Evolutionary conservation across 2,113 vertebrate genomes (phyloP), one percentile per base, ranked within the genome.

Genomic region (Microcebus jonahi): DNA sequence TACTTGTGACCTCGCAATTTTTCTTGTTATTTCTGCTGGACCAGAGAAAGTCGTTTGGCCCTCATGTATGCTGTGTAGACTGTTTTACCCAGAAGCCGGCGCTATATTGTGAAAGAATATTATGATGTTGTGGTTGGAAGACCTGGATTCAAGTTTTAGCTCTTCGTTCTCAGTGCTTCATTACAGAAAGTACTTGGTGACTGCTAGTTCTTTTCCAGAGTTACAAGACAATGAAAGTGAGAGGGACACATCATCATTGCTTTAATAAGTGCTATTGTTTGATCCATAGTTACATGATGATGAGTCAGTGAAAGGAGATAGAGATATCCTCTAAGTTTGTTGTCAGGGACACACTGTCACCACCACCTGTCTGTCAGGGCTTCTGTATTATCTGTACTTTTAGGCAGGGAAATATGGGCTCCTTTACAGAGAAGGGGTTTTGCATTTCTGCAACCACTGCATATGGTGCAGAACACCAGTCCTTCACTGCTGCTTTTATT

Each of bases 1-100:
- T 84, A 17, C 5, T 89, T 80, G 57, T 17, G 29, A 91, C 21
- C 18, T 59, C 50, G 50, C 5, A 45, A 1, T 65, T 61, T 71
- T 91, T 73, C 67, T 79, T 75, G 6, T 90, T 61, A 77, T 86
- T 63, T 96, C 80, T 86, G 9, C 45, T 94, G 36, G 27, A 57
- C 29, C 50, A n/a, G 23, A 77, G n/a, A 84, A 70, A 77, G 17
- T 4, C 70, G 23, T 36, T 31, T 63, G 23, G 15, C 13, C 67
- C 13, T 67, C 27, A 0, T 48, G 0, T 36, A 11, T 18, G 8
- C n/a, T 53, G 21, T 61, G 7, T 55, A 42, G 9, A 39, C 73
- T 8, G 1, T 45, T 57, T 96, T 21, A 68, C 18, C 23, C 23
- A 14, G 57, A 85, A 76, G 21, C 1, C 25, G 68, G 8, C 31